Conservation (phyloP, 2,888 invertebrate species). For the Plemyria rubiginata region DNA sequence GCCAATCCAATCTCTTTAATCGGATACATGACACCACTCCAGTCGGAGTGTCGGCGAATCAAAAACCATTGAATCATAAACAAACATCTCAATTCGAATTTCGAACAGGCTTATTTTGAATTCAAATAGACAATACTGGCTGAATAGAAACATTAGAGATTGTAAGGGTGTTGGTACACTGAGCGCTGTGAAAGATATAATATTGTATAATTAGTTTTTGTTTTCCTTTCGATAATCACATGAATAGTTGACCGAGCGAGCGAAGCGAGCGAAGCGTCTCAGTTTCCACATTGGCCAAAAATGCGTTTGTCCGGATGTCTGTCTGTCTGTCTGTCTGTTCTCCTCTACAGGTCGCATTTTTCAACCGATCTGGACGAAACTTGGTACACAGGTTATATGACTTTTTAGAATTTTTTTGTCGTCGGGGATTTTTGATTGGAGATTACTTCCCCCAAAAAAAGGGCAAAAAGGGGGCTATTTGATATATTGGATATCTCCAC, state of each 20-base stretch:
- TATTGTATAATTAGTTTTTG: not conserved
- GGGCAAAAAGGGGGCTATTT: no score
- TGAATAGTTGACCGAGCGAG: not conserved
- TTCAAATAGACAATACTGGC: conserved; percentile 73
- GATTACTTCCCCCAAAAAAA: no score
- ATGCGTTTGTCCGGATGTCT: no score
- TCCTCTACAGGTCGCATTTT: no score
- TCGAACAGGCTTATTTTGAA: conserved; percentile 74
- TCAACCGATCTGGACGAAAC: no score
- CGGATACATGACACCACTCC: conserved; percentile 42
- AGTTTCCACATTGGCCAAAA: no score
- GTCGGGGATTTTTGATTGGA: no score
- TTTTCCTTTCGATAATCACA: not conserved
- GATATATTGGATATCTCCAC: no score
- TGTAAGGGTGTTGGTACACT: conserved; percentile 49
- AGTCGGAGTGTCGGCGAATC: conserved; percentile 53
- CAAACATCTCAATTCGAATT: conserved; percentile 77
- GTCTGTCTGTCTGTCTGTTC: no score
- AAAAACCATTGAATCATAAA: conserved; percentile 71
- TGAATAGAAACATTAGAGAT: conserved; percentile 65
- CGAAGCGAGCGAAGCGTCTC: no score
- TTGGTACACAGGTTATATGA: no score
- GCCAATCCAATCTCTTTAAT: conserved; percentile 32
- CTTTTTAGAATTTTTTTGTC: no score
- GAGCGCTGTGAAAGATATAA: conserved; percentile 6